phyloP scores from a whole-genome alignment of 2,797 vertebrate species.

The Sebastes taczanowskii region DNA sequence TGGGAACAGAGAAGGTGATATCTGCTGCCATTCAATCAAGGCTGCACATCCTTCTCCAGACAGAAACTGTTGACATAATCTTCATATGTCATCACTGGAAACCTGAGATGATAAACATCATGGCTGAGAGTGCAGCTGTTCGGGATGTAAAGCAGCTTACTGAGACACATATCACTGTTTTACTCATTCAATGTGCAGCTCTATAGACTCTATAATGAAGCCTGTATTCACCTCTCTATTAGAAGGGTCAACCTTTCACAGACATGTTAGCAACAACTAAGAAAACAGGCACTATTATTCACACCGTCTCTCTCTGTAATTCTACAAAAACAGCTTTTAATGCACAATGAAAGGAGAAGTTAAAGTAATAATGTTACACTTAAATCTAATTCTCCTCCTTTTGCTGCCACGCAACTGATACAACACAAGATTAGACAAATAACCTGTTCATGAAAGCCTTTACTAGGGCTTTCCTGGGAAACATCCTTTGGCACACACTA shows the following conservation, averaged over 20 bases:
- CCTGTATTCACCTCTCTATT: neutral
- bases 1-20: neutral
- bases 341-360: neutral
- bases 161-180: slow-evolving; percentile 35
- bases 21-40: slow-evolving; percentile 17
- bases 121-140: slow-evolving; percentile 54
- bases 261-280: neutral
- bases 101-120: slow-evolving; percentile 32
- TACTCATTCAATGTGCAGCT: neutral
- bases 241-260: neutral
- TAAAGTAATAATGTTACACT: neutral
- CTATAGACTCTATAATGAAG: neutral
- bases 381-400: neutral
- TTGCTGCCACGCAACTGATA: neutral
- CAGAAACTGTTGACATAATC: slow-evolving; percentile 34
- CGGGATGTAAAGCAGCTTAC: neutral
- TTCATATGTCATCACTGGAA: slow-evolving; percentile 35
- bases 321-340: neutral
- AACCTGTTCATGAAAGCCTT: neutral
- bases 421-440: neutral
- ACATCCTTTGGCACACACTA: neutral
- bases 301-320: neutral
- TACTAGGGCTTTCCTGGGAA: neutral
- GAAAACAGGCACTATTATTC: neutral
- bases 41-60: neutral